Evolutionary conservation across 1,140 invertebrate species (phyloP), one percentile per base, ranked within the genome.

Genomic region (Varroa destructor): DNA sequence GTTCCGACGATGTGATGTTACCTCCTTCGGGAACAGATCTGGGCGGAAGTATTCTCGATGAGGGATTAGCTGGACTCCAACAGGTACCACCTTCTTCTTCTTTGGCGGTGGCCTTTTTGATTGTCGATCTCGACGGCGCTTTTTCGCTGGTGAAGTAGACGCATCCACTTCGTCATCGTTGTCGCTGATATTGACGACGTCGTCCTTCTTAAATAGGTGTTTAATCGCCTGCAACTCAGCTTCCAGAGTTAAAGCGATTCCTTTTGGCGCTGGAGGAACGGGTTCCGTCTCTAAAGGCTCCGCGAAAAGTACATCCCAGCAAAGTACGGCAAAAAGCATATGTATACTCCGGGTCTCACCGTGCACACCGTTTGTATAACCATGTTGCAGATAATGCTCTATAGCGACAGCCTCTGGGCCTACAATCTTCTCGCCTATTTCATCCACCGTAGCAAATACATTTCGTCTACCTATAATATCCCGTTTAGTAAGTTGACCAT

Each of bases 391-490:
- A 40, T 67, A 67, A 40, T 67, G 37, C 36, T 67, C 14, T 12
- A 67, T 67, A 37, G 61, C 61, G 36, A 67, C 61, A 2, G 14
- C 37, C 37, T 67, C 61, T 46, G 61, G 61, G 40, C 61, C 61
- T 3, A 67, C 61, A 4, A 67, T 37, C 37, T 37, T 1, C 37
- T 67, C 61, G 40, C 61, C 61, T 12, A 14, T 40, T 3, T 40
- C 61, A 46, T 67, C 61, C 1, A 67, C 61, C 61, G 61, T 43
- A 3, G 61, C 61, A 40, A 67, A 67, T 2, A 67, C 61, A 37
- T 67, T 67, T 40, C 61, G 40, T 46, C 61, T 14, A 12, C 61
- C 61, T 40, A 67, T 67, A 46, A 67, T 67, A 43, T 40, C 8
- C 8, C 61, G 40, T 46, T 67, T 40, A 12, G 40, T 40, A 4